Evolutionary conservation across 2,888 invertebrate genomes (phyloP), one percentile per base, ranked within the genome.

Genomic region (Nemapogon koenigi): DNA sequence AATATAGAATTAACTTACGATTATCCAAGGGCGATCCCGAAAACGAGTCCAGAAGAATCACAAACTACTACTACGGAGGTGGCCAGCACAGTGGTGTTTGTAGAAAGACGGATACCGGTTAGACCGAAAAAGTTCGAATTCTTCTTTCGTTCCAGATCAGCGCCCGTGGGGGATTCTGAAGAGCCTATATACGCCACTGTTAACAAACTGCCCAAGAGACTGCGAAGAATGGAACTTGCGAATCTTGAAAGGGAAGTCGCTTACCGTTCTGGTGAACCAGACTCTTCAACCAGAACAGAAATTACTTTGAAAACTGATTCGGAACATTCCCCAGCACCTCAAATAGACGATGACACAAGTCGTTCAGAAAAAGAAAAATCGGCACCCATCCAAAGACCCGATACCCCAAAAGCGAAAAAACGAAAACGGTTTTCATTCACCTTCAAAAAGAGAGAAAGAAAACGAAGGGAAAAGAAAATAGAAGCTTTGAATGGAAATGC

Each of bases 121-220:
- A 71, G 71, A 46, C 72, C 71, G 14, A 78, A 68, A 50, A 80
- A 68, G 46, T 73, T 75, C 42, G 73, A 76, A 39, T 73, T 79
- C 50, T 76, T 79, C 50, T 76, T 71, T 49, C 53, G 82, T 52
- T 76, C 79, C 25, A 53, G 79, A 38, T 80, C 80, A n/a, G 80
- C 79, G 2, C 80, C 80, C 0, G 79, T 78, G 1, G 80, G 79
- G 6, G 71, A 78, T 26, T 61, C 63, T 41, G 79, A 78, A 42
- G 80, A 80, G 46, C 80, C 80, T 2, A 76, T 80, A 41, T 80
- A 80, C 44, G 80, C 80, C 0, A 80, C 80, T 4, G 80, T 80
- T 0, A 79, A 80, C 47, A 80, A 80, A 53, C 49, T 80, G 19
- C 79, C 80, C 4, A 80, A 80, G 49, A 72, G 82, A 46, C 50